Conservation (phyloP, 2,113 vertebrate genomes). For the Tupaia tana region DNA sequence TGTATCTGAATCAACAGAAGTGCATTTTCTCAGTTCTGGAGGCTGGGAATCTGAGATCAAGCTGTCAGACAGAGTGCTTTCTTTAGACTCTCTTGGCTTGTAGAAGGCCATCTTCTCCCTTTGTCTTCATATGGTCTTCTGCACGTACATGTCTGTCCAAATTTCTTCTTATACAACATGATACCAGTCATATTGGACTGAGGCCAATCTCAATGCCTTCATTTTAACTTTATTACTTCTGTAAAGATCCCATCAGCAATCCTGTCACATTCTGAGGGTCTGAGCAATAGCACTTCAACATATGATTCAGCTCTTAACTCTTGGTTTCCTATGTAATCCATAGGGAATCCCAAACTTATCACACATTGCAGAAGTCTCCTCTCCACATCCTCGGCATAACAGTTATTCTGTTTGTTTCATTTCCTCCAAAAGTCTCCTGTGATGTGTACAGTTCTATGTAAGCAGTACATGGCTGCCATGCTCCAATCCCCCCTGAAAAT, state of each 20-base stretch:
- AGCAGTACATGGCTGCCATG: background rate
- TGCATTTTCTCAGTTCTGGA: background rate
- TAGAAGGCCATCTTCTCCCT: background rate
- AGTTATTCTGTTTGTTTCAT: background rate
- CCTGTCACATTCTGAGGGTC: background rate
- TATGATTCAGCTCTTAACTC: background rate
- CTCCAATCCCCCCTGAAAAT: too few species aligned
- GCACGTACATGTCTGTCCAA: background rate
- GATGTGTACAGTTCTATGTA: background rate
- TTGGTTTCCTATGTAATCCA: background rate
- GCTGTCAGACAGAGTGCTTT: background rate
- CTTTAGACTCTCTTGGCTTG: background rate
- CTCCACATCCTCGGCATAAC: too few species aligned
- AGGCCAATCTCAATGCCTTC: background rate
- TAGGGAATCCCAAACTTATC: background rate
- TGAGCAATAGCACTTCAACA: background rate
- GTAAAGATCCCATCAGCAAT: background rate
- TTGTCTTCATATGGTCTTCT: background rate
- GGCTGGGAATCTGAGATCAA: background rate
- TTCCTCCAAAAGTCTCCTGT: background rate
- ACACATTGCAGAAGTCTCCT: background rate
- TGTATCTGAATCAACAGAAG: background rate
- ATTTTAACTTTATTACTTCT: background rate
- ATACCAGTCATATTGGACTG: background rate
- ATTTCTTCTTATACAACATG: background rate